Percentiles rank a stretch among this genome's conserved stretches.
Evolutionary conservation across 1,140 invertebrate species (phyloP).

Genomic region (Amyelois transitella): DNA sequence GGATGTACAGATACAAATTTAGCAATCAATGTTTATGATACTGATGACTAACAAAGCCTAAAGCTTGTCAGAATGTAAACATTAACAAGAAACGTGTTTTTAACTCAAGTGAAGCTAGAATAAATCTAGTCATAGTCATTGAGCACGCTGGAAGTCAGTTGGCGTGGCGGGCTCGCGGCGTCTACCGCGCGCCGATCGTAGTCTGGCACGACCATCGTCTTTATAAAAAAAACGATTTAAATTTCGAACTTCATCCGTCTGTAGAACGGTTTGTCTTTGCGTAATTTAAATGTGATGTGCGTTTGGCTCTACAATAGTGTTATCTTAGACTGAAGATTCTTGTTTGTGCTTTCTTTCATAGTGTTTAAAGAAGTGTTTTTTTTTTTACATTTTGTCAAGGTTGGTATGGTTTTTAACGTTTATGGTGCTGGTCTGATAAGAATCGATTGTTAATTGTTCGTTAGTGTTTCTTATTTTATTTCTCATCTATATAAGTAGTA

Average conservation of each 20-base stretch:
- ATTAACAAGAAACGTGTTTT: not conserved
- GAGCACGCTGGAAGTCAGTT: not conserved
- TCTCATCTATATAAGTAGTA: no score
- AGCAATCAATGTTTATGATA: not conserved
- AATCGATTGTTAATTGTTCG: no score
- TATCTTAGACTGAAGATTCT: not conserved
- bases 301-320: not conserved
- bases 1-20: not conserved
- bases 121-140: not conserved
- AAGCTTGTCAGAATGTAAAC: not conserved
- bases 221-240: not conserved
- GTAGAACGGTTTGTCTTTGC: not conserved
- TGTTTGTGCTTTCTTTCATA: not conserved
- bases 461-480: no score
- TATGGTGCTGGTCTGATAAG: no score
- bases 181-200: not conserved
- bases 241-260: not conserved
- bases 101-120: not conserved
- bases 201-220: not conserved
- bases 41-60: not conserved
- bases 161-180: not conserved
- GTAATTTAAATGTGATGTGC: not conserved
- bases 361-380: not conserved
- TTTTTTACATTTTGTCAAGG: not conserved
- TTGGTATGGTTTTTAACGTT: not conserved